Conservation (phyloP, 1,140 invertebrate genomes). For the Reticulitermes speratus region DNA sequence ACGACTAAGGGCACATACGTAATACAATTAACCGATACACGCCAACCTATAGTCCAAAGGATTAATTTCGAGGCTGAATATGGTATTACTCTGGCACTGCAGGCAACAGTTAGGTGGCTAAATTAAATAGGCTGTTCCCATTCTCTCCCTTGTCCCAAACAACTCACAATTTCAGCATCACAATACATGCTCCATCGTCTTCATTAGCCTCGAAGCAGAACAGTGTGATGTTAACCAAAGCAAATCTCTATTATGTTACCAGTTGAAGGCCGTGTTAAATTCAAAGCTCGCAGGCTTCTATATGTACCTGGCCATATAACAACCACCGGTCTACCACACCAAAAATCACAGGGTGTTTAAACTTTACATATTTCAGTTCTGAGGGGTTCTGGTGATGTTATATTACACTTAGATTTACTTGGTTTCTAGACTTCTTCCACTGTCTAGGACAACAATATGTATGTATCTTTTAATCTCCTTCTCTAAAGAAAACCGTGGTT, state of each 20-base stretch:
- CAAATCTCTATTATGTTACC: background rate
- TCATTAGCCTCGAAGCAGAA: background rate
- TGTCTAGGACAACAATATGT: too few relatives aligned
- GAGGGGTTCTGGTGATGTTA: too few relatives aligned
- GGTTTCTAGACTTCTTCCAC: too few relatives aligned
- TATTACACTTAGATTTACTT: too few relatives aligned
- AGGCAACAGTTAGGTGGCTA: background rate
- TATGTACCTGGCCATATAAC: background rate
- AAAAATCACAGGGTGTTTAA: background rate
- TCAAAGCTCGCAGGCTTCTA: background rate
- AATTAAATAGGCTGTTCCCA: too few relatives aligned
- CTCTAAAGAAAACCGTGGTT: too few relatives aligned
- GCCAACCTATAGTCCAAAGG: too few relatives aligned
- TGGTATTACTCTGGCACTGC: background rate
- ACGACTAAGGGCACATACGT: too few relatives aligned
- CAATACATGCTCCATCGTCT: background rate
- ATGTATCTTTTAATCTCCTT: too few relatives aligned
- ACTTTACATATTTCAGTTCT: too few relatives aligned
- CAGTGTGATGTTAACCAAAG: background rate
- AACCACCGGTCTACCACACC: background rate
- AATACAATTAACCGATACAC: too few relatives aligned
- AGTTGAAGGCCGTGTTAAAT: background rate
- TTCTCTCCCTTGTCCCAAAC: background rate
- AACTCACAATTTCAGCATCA: background rate
- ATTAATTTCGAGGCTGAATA: background rate